Base-by-base conservation (phyloP, 1,140 invertebrate genomes). In the Oedothorax gibbosus region DNA sequence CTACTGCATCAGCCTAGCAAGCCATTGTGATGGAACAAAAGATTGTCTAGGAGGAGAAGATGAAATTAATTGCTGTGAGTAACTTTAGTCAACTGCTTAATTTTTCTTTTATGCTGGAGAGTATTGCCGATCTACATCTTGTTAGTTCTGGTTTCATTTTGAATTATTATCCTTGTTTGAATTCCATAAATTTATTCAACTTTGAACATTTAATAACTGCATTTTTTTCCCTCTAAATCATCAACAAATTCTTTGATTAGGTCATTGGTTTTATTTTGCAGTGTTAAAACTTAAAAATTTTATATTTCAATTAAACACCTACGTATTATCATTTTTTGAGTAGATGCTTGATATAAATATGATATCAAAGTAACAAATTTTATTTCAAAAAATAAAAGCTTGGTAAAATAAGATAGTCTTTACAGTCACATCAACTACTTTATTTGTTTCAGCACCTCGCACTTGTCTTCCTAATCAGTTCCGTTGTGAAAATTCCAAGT, bases 21-120 rank as follows among this genome's bases (percentile, higher is more conserved):
- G 88, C 49, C 88, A 89, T 35, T 95, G 95, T 88, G 92, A 96
- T 89, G 92, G 93, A 84, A 89, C 91, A 18, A 88, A 89, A 53
- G 93, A 96, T 87, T 96, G 95, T 89, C 87, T 88, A n/a, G 94
- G 95, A 88, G 92, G 92, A 51, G 93, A 94, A 87, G 95, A 96
- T 90, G 94, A 96, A 91, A 85, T 85, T 87, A 90, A 93, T 89
- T 95, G 94, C 88, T 92, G 92, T 93, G 91, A 91, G 92, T 91
- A 71, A 53, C 20, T 18, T 14, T 60, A 60, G 12, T 14, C 12
- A 60, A 60, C 57, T 14, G 3, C 9, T 60, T 60, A 6, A 14
- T 60, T 35, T 35, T 35, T 35, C 35, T 35, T 35, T 35, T 5
- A 35, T 35, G 35, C 35, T 5, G 5, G 5, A 35, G 35, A 35